These are phyloP conservation scores for Acromyrmex heyeri DNA, from an alignment of 1,140 invertebrate species.

Conservation along the genomic window DNA sequence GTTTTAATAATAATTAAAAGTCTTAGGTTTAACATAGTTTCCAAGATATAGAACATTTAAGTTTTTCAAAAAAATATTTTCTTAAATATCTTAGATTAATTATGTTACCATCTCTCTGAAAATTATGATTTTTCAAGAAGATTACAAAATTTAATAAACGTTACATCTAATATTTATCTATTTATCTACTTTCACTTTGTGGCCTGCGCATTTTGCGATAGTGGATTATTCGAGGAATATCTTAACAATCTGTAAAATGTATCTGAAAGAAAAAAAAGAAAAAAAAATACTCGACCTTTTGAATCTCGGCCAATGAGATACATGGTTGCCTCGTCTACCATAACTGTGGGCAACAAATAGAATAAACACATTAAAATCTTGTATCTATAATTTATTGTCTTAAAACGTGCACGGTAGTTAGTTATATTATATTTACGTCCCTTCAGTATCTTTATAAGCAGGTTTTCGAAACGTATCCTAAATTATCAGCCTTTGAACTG, in stretches of 20 bases:
- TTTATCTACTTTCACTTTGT: background rate
- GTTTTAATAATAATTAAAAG: too few relatives aligned
- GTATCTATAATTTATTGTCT: conserved; percentile 85
- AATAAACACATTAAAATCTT: conserved; percentile 83
- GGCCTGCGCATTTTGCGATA: background rate
- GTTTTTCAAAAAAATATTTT: too few relatives aligned
- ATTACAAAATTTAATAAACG: background rate
- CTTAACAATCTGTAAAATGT: conserved; percentile 4
- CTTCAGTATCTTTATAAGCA: conserved; percentile 83
- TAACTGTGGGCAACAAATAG: conserved; percentile 83
- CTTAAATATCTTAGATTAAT: too few relatives aligned
- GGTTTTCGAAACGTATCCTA: conserved; percentile 88
- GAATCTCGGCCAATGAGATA: conserved; percentile 75
- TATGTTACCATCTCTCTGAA: conserved; percentile 83
- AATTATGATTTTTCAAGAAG: conserved; percentile 37
- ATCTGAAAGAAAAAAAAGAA: background rate
- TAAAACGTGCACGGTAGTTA: conserved; percentile 86
- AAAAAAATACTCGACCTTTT: conserved; percentile 74
- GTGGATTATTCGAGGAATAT: background rate
- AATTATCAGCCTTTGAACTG: conserved; percentile 87
- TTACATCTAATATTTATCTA: background rate
- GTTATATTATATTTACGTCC: conserved; percentile 84
- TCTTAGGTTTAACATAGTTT: too few relatives aligned
- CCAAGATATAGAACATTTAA: too few relatives aligned
- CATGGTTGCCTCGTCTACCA: conserved; percentile 66